These are phyloP conservation scores for Callorhinus ursinus DNA, from an alignment of 2,113 vertebrate genomes.

Conservation along the genomic window DNA sequence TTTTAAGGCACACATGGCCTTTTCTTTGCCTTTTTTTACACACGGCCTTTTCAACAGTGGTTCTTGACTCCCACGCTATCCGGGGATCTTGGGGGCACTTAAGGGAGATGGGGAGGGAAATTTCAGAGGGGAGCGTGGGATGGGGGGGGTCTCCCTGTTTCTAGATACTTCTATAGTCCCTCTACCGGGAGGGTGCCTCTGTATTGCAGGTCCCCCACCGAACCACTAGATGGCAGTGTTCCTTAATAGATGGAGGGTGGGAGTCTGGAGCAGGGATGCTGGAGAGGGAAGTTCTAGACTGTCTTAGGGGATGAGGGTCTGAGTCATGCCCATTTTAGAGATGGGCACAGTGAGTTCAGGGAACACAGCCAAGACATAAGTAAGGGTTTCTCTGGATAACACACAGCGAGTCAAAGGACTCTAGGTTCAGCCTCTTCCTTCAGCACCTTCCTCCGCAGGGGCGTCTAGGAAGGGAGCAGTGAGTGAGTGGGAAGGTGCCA, in stretches of 20 bases:
- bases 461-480: background rate
- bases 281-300: background rate
- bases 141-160: background rate
- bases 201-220: rapidly evolving
- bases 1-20: background rate
- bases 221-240: conserved; percentile 76
- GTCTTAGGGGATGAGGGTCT: background rate
- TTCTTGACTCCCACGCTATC: background rate
- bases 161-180: background rate
- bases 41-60: background rate
- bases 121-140: background rate
- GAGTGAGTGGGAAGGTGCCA: rapidly evolving
- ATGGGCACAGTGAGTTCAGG: background rate
- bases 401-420: background rate
- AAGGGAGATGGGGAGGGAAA: background rate
- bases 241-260: conserved; percentile 50
- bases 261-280: rapidly evolving
- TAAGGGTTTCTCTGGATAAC: no score
- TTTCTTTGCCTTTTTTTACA: background rate
- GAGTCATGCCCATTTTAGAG: background rate
- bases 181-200: background rate
- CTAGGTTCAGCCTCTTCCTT: background rate
- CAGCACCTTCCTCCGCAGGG: background rate
- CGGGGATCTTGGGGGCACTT: background rate
- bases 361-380: background rate